These are phyloP conservation scores for Lochmaea capreae DNA, from an alignment of 2,888 invertebrate genomes.

Conservation along the genomic window DNA sequence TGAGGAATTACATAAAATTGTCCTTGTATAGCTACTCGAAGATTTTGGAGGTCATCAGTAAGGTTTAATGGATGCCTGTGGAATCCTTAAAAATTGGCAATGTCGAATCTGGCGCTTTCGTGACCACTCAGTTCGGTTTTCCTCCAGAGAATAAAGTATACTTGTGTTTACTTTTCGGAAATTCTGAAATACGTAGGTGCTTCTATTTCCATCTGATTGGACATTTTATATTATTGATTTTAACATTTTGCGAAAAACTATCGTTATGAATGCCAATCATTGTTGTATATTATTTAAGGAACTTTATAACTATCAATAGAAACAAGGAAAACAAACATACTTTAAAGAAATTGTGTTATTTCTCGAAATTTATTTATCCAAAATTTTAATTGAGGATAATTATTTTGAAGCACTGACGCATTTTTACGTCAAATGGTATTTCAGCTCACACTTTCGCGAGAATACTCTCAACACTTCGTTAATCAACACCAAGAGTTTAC, in stretches of 20 bases:
- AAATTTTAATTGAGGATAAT: conserved; percentile 16
- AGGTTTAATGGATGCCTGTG: no score
- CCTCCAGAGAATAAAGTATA: no score
- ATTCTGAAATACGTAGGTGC: no score
- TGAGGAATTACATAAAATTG: no score
- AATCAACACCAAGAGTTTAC: conserved; percentile 46
- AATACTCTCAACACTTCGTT: not conserved
- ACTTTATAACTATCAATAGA: not conserved
- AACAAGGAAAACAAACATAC: conserved; percentile 7
- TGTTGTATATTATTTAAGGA: not conserved
- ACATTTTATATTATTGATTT: no score
- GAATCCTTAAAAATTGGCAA: no score
- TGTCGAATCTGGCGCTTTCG: no score
- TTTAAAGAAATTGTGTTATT: conserved; percentile 1
- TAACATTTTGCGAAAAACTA: not conserved
- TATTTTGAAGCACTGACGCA: conserved; percentile 14
- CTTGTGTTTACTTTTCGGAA: no score
- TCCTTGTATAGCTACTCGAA: no score
- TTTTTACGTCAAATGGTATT: conserved; percentile 7
- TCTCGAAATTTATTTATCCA: conserved; percentile 3
- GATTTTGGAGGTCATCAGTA: no score
- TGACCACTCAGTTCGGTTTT: no score
- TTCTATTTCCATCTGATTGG: no score
- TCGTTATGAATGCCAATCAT: not conserved
- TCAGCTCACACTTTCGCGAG: conserved; percentile 1